These are phyloP conservation scores for Dexiosoma caninum DNA, from an alignment of 2,888 invertebrate genomes.

Conservation along the genomic window DNA sequence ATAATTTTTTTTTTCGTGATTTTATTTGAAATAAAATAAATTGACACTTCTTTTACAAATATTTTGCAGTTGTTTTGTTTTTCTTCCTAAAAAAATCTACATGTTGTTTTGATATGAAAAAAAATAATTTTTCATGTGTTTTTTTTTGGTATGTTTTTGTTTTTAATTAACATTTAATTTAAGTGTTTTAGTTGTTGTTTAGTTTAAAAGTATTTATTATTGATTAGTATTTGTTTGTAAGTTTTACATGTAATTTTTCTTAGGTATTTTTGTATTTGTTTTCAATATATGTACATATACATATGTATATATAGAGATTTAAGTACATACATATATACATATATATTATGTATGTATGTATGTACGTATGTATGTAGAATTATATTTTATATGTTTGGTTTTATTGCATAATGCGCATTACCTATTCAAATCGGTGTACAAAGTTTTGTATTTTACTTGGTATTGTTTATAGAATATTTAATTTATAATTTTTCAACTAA, in stretches of 20 bases:
- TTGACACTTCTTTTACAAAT: slow-evolving; percentile 64
- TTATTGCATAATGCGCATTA: slow-evolving; percentile 64
- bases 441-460: slow-evolving; percentile 71
- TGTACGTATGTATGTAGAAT: slow-evolving; percentile 65
- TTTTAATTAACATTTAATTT: slow-evolving; percentile 16
- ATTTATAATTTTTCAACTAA: slow-evolving; percentile 31
- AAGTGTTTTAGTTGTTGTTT: slow-evolving; percentile 32
- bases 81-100: slow-evolving; percentile 4
- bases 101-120: slow-evolving; percentile 1
- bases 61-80: slow-evolving; percentile 29
- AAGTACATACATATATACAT: too few species aligned
- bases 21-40: slow-evolving; percentile 61
- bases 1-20: slow-evolving; percentile 31
- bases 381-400: slow-evolving; percentile 65
- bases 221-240: slow-evolving; percentile 64
- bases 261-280: slow-evolving; percentile 48
- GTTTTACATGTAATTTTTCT: slow-evolving; percentile 43
- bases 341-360: slow-evolving; percentile 61
- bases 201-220: slow-evolving; percentile 66
- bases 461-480: slow-evolving; percentile 63
- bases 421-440: slow-evolving; percentile 74
- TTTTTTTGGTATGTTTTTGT: slow-evolving; percentile 40
- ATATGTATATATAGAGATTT: slow-evolving; percentile 18
- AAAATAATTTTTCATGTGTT: slow-evolving; percentile 30
- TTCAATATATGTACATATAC: not conserved